Conservation (phyloP, 1,140 invertebrate genomes). For the Octopus sinensis region DNA sequence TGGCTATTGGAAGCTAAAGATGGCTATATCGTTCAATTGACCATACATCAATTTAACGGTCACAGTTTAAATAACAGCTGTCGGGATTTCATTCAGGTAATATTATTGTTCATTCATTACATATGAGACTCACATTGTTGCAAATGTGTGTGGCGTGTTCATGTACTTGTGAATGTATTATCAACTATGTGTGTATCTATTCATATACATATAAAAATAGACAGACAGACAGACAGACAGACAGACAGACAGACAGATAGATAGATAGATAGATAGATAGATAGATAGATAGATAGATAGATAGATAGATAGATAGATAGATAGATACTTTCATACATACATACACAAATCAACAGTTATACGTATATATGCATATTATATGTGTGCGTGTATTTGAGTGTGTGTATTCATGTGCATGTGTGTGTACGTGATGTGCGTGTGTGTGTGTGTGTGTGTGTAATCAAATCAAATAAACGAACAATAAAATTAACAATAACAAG, state of each 20-base stretch:
- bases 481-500: no score
- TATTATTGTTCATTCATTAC: not conserved
- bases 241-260: not conserved
- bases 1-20: constrained; percentile 29
- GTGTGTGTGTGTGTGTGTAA: no score
- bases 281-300: not conserved
- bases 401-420: not conserved
- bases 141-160: no score
- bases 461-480: no score
- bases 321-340: not conserved
- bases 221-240: no score
- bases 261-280: constrained; percentile 1
- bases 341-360: not conserved
- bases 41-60: constrained; percentile 22
- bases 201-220: no score
- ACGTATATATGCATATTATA: not conserved
- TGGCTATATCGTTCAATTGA: constrained; percentile 19
- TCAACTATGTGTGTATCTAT: no score
- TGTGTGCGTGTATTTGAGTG: not conserved
- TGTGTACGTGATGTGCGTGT: no score
- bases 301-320: not conserved
- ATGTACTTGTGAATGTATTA: no score
- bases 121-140: no score
- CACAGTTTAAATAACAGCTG: constrained; percentile 21
- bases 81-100: constrained; percentile 31